Evolutionary conservation across 2,113 vertebrate species (phyloP), one percentile per base, ranked within the genome.

Genomic region (Macroglossus sobrinus): DNA sequence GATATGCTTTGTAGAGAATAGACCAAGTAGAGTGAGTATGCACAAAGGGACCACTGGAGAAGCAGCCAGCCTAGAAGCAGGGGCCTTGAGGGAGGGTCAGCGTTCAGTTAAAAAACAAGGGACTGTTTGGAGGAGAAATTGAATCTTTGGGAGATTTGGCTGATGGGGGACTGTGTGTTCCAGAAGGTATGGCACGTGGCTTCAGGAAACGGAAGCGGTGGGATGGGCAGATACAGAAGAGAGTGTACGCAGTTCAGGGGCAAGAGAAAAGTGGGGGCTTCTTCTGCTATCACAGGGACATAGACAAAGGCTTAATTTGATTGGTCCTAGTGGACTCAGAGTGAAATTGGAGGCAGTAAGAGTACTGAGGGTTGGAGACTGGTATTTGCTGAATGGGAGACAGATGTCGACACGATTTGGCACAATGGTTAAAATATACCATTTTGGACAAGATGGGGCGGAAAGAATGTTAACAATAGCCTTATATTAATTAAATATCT

Each of bases 221-320:
- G 28, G 26, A 7, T 33, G 8, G 14, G 28, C 0, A 15, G 16
- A 22, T 30, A 22, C 2, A 1, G 18, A 55, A 53, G 57, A 33
- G 26, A 63, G 8, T 22, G 0, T 16, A 0, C 7, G 0, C 30
- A 47, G 22, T 26, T 15, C 19, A 6, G 3, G 43, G 45, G 16
- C 28, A 63, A 35, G 28, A 72, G 66, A 55, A 6, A 7, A 63
- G 43, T 22, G 0, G 5, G 40, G 28, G 13, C 18, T 28, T 43
- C 55, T 22, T 38, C 43, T 26, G 35, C 35, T 33, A 4, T 68
- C 47, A 38, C 0, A 0, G 10, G 24, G 81, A 18, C 38, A 38
- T 47, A 82, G 15, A 35, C 13, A 30, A 53, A 68, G 64, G 7
- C 35, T n/a, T 14, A 10, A 66, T 57, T 38, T 30, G 6, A 14